Percentiles rank a stretch among this genome's conserved stretches.
Evolutionary conservation across 2,113 vertebrate species (phyloP).

Genomic region (Atractosteus spatula): DNA sequence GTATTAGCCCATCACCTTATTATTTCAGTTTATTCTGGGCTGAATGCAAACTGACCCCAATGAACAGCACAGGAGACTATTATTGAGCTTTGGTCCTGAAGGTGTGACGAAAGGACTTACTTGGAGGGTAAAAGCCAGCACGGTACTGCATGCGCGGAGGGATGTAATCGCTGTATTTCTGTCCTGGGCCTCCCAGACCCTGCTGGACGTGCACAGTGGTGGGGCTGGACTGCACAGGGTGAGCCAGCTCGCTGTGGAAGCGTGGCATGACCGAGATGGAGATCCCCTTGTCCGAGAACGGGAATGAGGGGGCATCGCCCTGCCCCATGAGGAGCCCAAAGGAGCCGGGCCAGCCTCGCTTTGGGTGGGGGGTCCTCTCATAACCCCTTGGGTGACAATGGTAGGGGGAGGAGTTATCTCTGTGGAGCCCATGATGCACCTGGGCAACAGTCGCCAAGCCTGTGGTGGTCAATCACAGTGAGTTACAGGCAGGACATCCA

Average conservation of each 20-base stretch:
- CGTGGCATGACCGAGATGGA: constrained; percentile 48
- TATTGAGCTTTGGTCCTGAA: not conserved
- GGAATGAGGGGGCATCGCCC: constrained; percentile 42
- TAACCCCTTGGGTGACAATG: constrained; percentile 41
- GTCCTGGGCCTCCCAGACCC: constrained; percentile 31
- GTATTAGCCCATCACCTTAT: too few species aligned
- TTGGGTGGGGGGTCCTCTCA: constrained; percentile 56
- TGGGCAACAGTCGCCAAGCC: constrained; percentile 47
- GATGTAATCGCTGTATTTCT: constrained; percentile 45
- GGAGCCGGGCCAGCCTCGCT: constrained; percentile 53
- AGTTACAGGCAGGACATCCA: too few species aligned
- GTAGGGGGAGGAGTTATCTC: constrained; percentile 45
- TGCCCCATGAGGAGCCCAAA: constrained; percentile 53
- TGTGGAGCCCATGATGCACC: constrained; percentile 46
- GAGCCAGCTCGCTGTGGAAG: constrained; percentile 46
- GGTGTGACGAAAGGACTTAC: constrained; percentile 40
- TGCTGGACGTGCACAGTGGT: constrained; percentile 53
- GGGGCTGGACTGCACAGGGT: constrained; percentile 45
- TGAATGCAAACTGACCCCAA: too few species aligned
- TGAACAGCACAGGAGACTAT: too few species aligned
- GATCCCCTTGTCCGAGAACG: constrained; percentile 53
- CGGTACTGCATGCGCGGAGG: constrained; percentile 49
- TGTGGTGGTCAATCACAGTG: constrained; percentile 15
- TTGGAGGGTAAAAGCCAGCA: constrained; percentile 58
- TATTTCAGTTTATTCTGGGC: too few species aligned